Base-by-base conservation (phyloP, 2,797 vertebrate genomes). In the Emys orbicularis region DNA sequence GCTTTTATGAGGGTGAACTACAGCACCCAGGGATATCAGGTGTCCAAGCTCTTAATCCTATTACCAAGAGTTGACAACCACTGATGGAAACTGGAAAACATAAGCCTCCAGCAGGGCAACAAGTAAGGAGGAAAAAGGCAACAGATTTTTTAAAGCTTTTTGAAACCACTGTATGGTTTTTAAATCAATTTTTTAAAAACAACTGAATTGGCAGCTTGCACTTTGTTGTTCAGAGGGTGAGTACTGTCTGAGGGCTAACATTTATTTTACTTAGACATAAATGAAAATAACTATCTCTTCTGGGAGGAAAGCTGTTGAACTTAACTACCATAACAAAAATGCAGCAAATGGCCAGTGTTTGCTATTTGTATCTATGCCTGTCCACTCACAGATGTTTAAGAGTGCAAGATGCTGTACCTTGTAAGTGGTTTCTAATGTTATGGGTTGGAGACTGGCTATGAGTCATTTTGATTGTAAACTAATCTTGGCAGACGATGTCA, bases 1-100 rank as follows among this genome's bases (percentile, higher is more conserved):
- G 88, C 96, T 96, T 96, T 96, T 96, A 94, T 95, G 59, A 97
- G 83, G 79, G 95, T 93, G 94, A 97, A 96, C 85, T 87, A 94
- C 94, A 97, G 93, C 59, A 89, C 87, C 83, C 83, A 91, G 96
- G 95, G 90, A 94, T 95, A 97, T 97, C 90, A 95, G 96, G 93
- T 96, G 90, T 97, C 97, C 97, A 97, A 95, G 94, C 92, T 96
- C 96, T 97, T 97, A 97, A 98, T 96, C 97, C 95, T 97, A 89
- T 94, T 97, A 94, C 84, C 96, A 97, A 96, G 95, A 95, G 79
- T 90, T 95, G 77, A 95, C 93, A 96, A 44, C 86, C 87, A 95
- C 85, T 97, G 92, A 89, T 96, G 56, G 56, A 96, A 96, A 98
- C 92, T 95, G 93, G 89, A 97, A 97, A 90, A 95, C 61, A 81